phyloP scores from a whole-genome alignment of 2,113 vertebrate species.

The Origma solitaria region DNA sequence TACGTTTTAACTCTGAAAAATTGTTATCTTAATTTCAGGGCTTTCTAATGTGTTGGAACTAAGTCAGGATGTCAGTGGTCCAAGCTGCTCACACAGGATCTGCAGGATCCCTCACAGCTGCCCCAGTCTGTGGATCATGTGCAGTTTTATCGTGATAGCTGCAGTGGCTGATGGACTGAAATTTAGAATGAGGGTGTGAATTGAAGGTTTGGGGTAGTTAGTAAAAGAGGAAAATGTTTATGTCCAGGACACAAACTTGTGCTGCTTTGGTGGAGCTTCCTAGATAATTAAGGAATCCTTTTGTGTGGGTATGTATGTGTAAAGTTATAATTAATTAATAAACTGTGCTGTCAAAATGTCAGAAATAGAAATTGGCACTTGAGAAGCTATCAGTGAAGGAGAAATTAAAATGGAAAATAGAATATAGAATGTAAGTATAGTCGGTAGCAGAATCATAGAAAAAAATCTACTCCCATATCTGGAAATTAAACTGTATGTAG shows the following conservation, averaged over 20 bases:
- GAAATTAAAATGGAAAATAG: background rate
- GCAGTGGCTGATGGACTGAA: background rate
- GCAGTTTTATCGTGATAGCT: background rate
- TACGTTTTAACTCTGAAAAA: background rate
- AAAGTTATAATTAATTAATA: background rate
- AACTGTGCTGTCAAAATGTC: background rate
- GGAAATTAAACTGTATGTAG: background rate
- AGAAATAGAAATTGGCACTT: background rate
- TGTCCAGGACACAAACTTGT: background rate
- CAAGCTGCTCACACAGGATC: fast-evolving
- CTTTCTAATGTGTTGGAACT: background rate
- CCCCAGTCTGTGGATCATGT: background rate
- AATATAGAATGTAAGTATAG: background rate
- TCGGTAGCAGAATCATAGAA: background rate
- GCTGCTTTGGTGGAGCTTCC: background rate
- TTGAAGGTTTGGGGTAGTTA: background rate
- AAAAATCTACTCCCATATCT: background rate
- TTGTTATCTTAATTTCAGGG: background rate
- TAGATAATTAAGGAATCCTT: background rate
- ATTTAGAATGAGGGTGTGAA: background rate
- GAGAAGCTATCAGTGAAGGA: background rate
- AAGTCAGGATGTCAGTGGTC: background rate
- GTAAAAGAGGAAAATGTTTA: background rate
- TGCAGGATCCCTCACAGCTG: background rate
- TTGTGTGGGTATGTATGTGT: background rate